Conservation (phyloP, 2,113 vertebrate species). For the Elanoides forficatus region DNA sequence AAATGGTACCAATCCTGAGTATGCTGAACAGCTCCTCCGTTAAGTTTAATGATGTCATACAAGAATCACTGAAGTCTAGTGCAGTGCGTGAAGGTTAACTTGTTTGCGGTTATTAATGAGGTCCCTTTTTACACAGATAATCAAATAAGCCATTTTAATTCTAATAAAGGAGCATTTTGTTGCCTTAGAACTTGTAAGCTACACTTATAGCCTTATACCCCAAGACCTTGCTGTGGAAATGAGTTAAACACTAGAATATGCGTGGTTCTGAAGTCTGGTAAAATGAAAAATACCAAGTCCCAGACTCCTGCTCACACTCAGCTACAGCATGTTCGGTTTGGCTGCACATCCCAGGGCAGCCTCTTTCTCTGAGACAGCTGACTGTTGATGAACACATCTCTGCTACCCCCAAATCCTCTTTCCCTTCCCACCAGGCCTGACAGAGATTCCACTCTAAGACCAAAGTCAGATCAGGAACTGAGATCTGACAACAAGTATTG, state of each 20-base stretch:
- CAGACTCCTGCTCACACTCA: background rate
- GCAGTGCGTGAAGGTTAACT: background rate
- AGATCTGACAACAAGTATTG: background rate
- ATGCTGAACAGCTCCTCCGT: background rate
- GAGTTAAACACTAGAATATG: background rate
- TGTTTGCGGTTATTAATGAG: rapidly evolving
- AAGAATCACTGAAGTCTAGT: background rate
- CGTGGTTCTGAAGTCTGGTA: background rate
- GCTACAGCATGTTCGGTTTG: background rate
- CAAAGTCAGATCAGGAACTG: background rate
- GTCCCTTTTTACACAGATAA: background rate
- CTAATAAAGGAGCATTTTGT: background rate
- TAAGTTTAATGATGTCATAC: background rate
- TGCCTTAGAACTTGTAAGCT: background rate
- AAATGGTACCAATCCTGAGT: background rate
- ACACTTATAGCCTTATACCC: background rate
- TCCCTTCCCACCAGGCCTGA: background rate
- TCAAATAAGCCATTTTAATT: background rate
- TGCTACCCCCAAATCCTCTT: background rate
- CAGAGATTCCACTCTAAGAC: background rate
- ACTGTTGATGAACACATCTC: background rate
- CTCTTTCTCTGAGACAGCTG: background rate
- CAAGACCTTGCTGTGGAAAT: background rate
- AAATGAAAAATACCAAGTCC: background rate
- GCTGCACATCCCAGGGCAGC: background rate